Evolutionary conservation across 2,797 vertebrate species (phyloP).

Genomic region (Graptemys geographica): DNA sequence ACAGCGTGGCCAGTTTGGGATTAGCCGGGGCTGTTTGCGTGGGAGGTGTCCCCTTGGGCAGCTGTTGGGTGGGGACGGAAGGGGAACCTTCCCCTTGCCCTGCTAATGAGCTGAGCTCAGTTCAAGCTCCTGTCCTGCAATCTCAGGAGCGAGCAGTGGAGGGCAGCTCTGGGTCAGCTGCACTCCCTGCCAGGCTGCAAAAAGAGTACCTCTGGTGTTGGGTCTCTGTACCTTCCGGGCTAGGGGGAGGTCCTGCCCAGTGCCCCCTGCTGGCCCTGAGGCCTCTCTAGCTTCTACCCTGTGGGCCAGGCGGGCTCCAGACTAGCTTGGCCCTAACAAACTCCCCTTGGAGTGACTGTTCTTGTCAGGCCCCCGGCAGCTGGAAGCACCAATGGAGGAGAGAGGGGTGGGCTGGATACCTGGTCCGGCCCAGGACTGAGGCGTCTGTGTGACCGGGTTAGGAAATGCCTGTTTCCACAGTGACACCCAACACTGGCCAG

Average conservation of each 20-base stretch:
- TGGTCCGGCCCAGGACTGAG: neutral
- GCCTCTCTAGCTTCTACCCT: neutral
- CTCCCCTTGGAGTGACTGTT: neutral
- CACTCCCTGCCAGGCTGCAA: neutral
- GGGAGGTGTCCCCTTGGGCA: neutral
- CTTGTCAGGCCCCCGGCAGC: neutral
- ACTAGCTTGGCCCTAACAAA: neutral
- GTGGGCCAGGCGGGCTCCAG: neutral
- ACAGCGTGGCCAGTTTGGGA: neutral
- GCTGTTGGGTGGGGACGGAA: neutral
- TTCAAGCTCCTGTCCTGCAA: neutral
- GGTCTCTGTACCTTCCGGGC: neutral
- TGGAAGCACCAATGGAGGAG: neutral
- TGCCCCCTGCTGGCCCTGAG: neutral
- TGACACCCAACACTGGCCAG: too few relatives aligned
- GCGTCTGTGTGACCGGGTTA: fast-evolving
- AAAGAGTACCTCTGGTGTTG: fast-evolving
- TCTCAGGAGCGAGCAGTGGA: neutral
- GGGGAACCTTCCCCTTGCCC: neutral
- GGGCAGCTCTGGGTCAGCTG: neutral
- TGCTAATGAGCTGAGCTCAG: neutral
- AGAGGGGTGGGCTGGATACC: too few relatives aligned
- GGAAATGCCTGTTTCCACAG: neutral
- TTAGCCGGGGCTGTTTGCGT: neutral
- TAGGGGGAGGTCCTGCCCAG: neutral